A percentile compares a stretch with the other conserved stretches of the same genome.
Evolutionary conservation across 1,140 invertebrate genomes (phyloP).

Genomic region (Frieseomelitta varia): DNA sequence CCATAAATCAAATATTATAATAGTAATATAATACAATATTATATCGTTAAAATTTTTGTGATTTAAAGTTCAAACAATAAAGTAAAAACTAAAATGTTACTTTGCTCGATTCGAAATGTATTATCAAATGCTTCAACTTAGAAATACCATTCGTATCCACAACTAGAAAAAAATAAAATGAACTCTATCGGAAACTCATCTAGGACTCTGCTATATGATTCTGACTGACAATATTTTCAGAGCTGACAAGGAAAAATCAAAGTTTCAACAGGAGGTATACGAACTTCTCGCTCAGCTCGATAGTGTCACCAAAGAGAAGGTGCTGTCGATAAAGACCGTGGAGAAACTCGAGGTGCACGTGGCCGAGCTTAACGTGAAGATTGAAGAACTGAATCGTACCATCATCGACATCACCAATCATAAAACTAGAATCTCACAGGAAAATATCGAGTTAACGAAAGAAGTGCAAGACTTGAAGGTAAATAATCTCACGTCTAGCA

Average conservation of each 20-base stretch:
- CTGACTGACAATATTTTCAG: slow-evolving; percentile 83
- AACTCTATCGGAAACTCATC: neutral
- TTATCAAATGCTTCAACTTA: too few relatives aligned
- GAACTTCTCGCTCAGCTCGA: slow-evolving; percentile 97
- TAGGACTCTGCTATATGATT: neutral
- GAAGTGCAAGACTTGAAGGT: slow-evolving; percentile 97
- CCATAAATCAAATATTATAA: too few relatives aligned
- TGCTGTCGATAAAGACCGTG: slow-evolving; percentile 92
- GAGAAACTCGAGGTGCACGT: slow-evolving; percentile 95
- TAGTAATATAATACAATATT: too few relatives aligned
- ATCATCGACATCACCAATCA: slow-evolving; percentile 96
- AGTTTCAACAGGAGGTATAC: slow-evolving; percentile 98
- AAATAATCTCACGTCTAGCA: slow-evolving; percentile 3
- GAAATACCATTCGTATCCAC: too few relatives aligned
- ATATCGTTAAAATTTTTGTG: too few relatives aligned
- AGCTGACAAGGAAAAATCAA: slow-evolving; percentile 96
- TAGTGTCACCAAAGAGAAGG: slow-evolving; percentile 94
- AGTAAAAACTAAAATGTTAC: too few relatives aligned
- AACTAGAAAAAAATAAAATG: neutral
- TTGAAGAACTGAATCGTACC: slow-evolving; percentile 97
- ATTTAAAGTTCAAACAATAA: too few relatives aligned
- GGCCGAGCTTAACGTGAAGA: slow-evolving; percentile 94
- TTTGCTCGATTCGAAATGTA: too few relatives aligned
- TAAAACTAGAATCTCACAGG: slow-evolving; percentile 93
- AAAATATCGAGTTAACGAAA: slow-evolving; percentile 96